Percentiles rank a stretch among this genome's conserved stretches.
Evolutionary conservation across 2,888 invertebrate genomes (phyloP).

Genomic region (Platerodrilus igneus): DNA sequence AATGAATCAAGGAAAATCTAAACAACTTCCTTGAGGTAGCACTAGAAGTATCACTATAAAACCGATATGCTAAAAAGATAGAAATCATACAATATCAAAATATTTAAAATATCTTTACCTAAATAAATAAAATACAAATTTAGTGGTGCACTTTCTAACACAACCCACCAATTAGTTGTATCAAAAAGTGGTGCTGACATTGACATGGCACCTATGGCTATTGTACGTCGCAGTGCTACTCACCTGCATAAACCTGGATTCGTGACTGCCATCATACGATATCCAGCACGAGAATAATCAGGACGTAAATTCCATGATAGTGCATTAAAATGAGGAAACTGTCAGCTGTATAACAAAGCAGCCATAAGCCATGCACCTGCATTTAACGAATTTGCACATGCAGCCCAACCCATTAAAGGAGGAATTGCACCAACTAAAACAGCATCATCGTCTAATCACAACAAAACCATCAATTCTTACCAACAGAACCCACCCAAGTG

Average conservation of each 20-base stretch:
- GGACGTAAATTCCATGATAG: slow-evolving; percentile 96
- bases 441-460: no score
- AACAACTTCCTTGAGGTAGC: slow-evolving; percentile 87
- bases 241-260: slow-evolving; percentile 84
- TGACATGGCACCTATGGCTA: slow-evolving; percentile 68
- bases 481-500: slow-evolving; percentile 93
- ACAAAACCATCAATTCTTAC: slow-evolving; percentile 49
- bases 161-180: slow-evolving; percentile 90
- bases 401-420: slow-evolving; percentile 98
- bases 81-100: no score
- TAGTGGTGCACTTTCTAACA: slow-evolving; percentile 81
- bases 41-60: slow-evolving; percentile 85
- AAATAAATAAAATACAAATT: slow-evolving; percentile 91
- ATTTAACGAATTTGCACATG: slow-evolving; percentile 74
- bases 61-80: slow-evolving; percentile 75
- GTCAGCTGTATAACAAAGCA: slow-evolving; percentile 93
- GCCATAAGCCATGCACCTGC: slow-evolving; percentile 85
- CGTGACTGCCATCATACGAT: slow-evolving; percentile 98
- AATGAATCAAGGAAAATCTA: slow-evolving; percentile 84
- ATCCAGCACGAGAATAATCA: slow-evolving; percentile 96
- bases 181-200: slow-evolving; percentile 75
- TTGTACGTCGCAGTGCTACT: slow-evolving; percentile 84
- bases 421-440: slow-evolving; percentile 91
- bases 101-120: slow-evolving; percentile 51
- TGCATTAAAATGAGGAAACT: slow-evolving; percentile 99